Evolutionary conservation across 2,797 vertebrate genomes (phyloP).

Genomic region (Perodicticus potto): DNA sequence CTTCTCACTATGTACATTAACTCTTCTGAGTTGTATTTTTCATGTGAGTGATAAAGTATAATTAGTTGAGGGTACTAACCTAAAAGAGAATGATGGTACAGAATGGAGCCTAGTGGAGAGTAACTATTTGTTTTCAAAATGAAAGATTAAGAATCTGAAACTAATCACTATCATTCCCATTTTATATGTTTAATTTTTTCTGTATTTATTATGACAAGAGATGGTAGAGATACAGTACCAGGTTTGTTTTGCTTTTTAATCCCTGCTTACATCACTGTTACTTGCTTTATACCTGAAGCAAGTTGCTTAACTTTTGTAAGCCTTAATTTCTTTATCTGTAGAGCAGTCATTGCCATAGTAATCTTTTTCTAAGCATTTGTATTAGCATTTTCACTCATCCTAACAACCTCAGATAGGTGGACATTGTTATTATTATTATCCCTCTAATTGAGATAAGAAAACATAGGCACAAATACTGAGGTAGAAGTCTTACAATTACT

Average conservation of each 20-base stretch:
- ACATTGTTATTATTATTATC: neutral
- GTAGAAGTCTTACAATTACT: neutral
- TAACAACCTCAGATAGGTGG: neutral
- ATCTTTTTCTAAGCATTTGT: conserved; percentile 30
- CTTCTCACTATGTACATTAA: neutral
- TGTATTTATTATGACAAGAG: neutral
- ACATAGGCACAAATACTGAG: neutral
- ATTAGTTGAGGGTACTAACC: neutral
- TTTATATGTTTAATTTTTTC: neutral
- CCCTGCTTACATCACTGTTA: neutral
- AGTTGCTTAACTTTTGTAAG: neutral
- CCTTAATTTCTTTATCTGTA: neutral
- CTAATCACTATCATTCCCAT: neutral
- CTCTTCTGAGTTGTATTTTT: neutral
- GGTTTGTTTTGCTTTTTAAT: neutral
- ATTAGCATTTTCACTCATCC: neutral
- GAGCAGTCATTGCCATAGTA: neutral
- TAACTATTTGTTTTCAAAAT: neutral
- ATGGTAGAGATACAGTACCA: neutral
- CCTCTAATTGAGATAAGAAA: conserved; percentile 8
- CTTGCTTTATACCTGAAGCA: neutral
- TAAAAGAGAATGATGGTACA: conserved; percentile 18
- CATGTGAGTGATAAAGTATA: neutral
- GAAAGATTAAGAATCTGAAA: neutral
- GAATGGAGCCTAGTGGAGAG: neutral